Conservation (phyloP, 2,888 invertebrate genomes). For the Polyommatus icarus region DNA sequence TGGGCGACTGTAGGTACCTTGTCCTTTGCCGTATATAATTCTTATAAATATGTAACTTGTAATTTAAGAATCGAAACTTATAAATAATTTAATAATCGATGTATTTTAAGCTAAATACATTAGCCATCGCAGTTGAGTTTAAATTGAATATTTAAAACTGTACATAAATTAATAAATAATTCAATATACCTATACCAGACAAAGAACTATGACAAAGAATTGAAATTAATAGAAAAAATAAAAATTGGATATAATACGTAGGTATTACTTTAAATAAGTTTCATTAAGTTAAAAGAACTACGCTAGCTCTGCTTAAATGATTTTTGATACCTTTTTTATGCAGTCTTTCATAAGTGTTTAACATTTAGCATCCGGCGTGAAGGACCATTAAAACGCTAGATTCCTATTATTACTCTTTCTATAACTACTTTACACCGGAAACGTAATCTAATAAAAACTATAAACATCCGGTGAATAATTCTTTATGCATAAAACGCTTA, state of each 20-base stretch:
- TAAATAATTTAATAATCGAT: slow-evolving; percentile 34
- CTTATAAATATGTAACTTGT: too few species aligned
- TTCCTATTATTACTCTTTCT: neutral
- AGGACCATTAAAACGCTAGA: slow-evolving; percentile 37
- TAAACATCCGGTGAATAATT: slow-evolving; percentile 6
- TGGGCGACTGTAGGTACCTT: slow-evolving; percentile 48
- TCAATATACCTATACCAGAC: too few species aligned
- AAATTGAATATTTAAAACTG: neutral
- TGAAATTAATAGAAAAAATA: too few species aligned
- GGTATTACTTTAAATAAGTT: too few species aligned
- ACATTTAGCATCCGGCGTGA: slow-evolving; percentile 37
- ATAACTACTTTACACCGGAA: slow-evolving; percentile 16
- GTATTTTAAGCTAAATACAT: neutral
- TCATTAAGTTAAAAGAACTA: too few species aligned
- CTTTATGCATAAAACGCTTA: neutral
- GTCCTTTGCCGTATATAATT: slow-evolving; percentile 43
- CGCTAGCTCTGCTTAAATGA: too few species aligned
- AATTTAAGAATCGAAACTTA: slow-evolving; percentile 37
- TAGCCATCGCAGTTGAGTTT: neutral
- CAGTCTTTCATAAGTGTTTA: neutral
- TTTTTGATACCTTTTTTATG: neutral
- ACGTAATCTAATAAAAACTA: neutral
- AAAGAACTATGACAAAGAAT: too few species aligned
- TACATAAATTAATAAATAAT: too few species aligned
- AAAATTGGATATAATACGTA: too few species aligned